These are phyloP conservation scores for Thymelicus acteon DNA, from an alignment of 2,888 invertebrate genomes.

Conservation along the genomic window DNA sequence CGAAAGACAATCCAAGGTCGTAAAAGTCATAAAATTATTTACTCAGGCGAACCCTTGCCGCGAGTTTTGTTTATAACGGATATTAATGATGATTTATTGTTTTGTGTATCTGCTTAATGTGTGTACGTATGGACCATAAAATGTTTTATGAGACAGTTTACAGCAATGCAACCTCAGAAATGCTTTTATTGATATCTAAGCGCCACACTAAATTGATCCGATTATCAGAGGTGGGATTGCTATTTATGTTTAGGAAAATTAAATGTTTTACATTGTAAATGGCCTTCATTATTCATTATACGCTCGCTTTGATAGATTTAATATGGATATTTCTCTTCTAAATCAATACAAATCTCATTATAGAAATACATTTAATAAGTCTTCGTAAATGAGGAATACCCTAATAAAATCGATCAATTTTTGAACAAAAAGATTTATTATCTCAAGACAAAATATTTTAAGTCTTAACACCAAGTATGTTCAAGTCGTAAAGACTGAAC, in stretches of 20 bases:
- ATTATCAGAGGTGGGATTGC: slow-evolving; percentile 51
- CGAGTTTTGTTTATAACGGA: slow-evolving; percentile 70
- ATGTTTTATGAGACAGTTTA: slow-evolving; percentile 77
- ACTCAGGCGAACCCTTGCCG: slow-evolving; percentile 66
- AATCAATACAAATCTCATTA: too few species aligned
- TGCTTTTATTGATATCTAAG: slow-evolving; percentile 77
- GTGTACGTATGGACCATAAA: slow-evolving; percentile 77
- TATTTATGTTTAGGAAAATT: slow-evolving; percentile 22
- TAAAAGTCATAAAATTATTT: slow-evolving; percentile 77
- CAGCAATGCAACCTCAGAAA: slow-evolving; percentile 71
- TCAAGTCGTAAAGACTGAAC: too few species aligned
- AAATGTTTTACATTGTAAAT: slow-evolving; percentile 17
- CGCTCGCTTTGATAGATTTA: background rate
- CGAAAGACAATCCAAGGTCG: slow-evolving; percentile 68
- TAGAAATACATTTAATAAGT: background rate
- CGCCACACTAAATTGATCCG: slow-evolving; percentile 64
- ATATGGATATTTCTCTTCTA: too few species aligned
- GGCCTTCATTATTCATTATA: background rate
- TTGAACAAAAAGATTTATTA: slow-evolving; percentile 1
- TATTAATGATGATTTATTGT: slow-evolving; percentile 79
- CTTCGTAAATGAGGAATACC: too few species aligned
- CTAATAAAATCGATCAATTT: background rate
- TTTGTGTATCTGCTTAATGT: slow-evolving; percentile 76
- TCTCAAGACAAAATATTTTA: background rate
- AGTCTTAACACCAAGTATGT: too few species aligned